These are phyloP conservation scores for Esperia sulphurella DNA, from an alignment of 2,888 invertebrate genomes.

Conservation along the genomic window DNA sequence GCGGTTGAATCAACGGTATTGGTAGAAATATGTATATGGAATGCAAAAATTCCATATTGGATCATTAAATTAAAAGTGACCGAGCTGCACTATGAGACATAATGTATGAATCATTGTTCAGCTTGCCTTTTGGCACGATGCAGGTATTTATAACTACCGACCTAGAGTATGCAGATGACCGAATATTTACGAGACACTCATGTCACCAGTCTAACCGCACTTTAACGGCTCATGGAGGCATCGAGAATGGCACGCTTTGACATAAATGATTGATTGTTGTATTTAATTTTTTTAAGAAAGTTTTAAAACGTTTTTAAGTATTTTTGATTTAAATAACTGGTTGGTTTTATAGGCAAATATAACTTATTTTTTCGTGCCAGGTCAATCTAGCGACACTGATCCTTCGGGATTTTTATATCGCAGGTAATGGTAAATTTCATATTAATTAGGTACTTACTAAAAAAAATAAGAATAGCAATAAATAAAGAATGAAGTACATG, in stretches of 20 bases:
- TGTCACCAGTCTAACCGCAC: conserved; percentile 5
- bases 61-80: conserved; percentile 22
- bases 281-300: neutral
- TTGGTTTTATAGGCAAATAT: too few species aligned
- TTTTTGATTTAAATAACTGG: too few species aligned
- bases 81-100: conserved; percentile 7
- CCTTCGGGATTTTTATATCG: too few species aligned
- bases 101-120: conserved; percentile 56
- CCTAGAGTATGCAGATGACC: conserved; percentile 44
- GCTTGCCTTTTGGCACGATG: conserved; percentile 56
- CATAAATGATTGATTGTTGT: neutral
- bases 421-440: too few species aligned
- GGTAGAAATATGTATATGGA: conserved; percentile 22
- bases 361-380: too few species aligned
- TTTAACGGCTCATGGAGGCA: conserved; percentile 12
- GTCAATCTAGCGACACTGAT: too few species aligned
- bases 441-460: too few species aligned
- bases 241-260: neutral
- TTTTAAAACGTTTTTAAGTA: neutral
- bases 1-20: conserved; percentile 14
- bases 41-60: conserved; percentile 41
- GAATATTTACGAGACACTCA: conserved; percentile 23
- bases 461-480: too few species aligned
- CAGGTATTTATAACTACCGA: conserved; percentile 52
- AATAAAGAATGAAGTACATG: too few species aligned